These are phyloP conservation scores for Drosophila erecta DNA, from an alignment of 1,140 invertebrate species.

Conservation along the genomic window DNA sequence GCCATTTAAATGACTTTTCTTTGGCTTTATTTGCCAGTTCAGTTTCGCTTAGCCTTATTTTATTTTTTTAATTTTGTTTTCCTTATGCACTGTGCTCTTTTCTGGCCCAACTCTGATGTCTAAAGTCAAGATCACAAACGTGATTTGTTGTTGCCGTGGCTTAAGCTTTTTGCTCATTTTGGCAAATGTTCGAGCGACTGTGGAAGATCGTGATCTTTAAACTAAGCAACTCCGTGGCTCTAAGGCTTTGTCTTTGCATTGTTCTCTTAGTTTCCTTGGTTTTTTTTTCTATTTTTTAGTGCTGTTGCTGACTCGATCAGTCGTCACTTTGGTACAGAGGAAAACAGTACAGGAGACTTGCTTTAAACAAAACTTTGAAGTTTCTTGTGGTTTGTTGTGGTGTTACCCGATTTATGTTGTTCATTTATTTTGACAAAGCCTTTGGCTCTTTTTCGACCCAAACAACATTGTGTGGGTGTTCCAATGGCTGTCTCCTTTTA, in stretches of 20 bases:
- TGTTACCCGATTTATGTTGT: conserved; percentile 68
- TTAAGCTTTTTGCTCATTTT: conserved; percentile 65
- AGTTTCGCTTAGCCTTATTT: conserved; percentile 42
- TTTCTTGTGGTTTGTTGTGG: conserved; percentile 35
- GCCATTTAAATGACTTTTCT: conserved; percentile 77
- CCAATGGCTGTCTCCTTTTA: conserved; percentile 8
- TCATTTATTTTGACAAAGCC: conserved; percentile 74
- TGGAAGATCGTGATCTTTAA: conserved; percentile 80
- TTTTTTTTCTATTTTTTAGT: conserved; percentile 39
- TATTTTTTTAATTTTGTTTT: conserved; percentile 25
- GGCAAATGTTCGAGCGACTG: conserved; percentile 63
- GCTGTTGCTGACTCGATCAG: conserved; percentile 71
- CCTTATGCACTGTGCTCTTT: conserved; percentile 38
- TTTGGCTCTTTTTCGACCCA: conserved; percentile 15
- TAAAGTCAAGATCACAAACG: conserved; percentile 82
- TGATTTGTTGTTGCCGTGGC: conserved; percentile 68
- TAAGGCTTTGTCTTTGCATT: conserved; percentile 40
- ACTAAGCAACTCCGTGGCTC: conserved; percentile 56
- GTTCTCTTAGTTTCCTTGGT: conserved; percentile 34
- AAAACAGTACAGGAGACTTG: conserved; percentile 13
- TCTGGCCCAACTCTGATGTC: conserved; percentile 42
- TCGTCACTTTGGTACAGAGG: conserved; percentile 59
- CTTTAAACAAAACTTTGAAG: conserved; percentile 25
- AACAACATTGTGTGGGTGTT: conserved; percentile 49
- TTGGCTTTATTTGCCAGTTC: conserved; percentile 50